Percentiles rank a stretch among this genome's conserved stretches.
Evolutionary conservation across 2,888 invertebrate species (phyloP).

Genomic region (Scotopteryx bipunctaria): DNA sequence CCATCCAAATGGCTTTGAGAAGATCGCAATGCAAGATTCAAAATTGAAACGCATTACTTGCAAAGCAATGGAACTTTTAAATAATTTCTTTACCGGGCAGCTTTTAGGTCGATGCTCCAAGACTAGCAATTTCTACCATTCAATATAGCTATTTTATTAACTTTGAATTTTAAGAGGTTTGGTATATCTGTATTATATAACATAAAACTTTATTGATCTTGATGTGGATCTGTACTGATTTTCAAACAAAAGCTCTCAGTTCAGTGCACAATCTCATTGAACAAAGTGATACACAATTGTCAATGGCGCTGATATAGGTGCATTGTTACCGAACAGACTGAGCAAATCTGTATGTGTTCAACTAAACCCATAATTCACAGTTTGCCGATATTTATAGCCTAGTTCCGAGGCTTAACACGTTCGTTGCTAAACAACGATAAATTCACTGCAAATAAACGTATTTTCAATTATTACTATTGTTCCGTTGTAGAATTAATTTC

Average conservation of each 20-base stretch:
- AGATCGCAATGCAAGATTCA: constrained; percentile 8
- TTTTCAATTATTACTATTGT: constrained; percentile 47
- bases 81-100: background rate
- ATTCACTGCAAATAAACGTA: constrained; percentile 54
- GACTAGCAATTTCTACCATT: background rate
- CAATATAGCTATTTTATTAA: background rate
- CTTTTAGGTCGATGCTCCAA: background rate
- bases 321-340: constrained; percentile 45
- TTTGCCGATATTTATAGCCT: constrained; percentile 67
- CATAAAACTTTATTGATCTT: background rate
- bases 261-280: constrained; percentile 11
- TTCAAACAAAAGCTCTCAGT: constrained; percentile 2
- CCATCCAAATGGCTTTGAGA: constrained; percentile 8
- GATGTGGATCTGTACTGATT: background rate
- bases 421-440: constrained; percentile 57
- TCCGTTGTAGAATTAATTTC: background rate
- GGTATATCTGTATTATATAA: too few relatives aligned
- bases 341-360: constrained; percentile 55
- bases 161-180: too few relatives aligned
- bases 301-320: constrained; percentile 40
- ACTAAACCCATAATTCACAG: constrained; percentile 63
- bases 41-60: constrained; percentile 1
- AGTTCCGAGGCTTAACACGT: constrained; percentile 66
- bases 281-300: constrained; percentile 24
- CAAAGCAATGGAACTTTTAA: constrained; percentile 2